Conservation (phyloP, 1,140 invertebrate genomes). For the Adoxophyes honmai region DNA sequence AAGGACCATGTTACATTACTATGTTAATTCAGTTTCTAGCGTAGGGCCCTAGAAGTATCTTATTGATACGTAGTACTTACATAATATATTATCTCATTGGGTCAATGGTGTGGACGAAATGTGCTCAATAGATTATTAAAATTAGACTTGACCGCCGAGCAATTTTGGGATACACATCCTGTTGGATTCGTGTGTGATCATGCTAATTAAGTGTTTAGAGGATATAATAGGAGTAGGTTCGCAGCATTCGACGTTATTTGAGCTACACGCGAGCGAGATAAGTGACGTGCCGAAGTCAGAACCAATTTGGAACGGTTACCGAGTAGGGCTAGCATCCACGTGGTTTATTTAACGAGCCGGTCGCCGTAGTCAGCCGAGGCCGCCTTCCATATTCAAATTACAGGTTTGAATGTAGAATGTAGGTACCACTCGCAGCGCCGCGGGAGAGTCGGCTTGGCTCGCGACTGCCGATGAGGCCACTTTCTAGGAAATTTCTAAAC, state of each 20-base stretch:
- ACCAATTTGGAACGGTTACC: constrained; percentile 25
- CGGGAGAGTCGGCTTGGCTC: constrained; percentile 29
- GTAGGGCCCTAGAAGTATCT: no score
- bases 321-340: constrained; percentile 39
- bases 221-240: no score
- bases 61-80: no score
- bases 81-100: no score
- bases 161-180: no score
- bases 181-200: no score
- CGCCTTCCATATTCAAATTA: constrained; percentile 57
- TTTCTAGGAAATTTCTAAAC: constrained; percentile 57
- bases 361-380: constrained; percentile 20
- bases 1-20: neutral
- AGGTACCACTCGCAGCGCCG: constrained; percentile 32
- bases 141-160: no score
- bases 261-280: constrained; percentile 5
- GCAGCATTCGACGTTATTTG: no score
- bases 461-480: constrained; percentile 29
- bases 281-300: constrained; percentile 12
- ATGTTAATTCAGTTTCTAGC: no score
- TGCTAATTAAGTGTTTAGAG: no score
- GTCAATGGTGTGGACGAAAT: no score
- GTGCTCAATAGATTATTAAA: no score
- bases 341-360: constrained; percentile 22
- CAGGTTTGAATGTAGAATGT: constrained; percentile 51